These are phyloP conservation scores for Micoletzkya japonica DNA, from an alignment of 2,888 invertebrate genomes.

Conservation along the genomic window DNA sequence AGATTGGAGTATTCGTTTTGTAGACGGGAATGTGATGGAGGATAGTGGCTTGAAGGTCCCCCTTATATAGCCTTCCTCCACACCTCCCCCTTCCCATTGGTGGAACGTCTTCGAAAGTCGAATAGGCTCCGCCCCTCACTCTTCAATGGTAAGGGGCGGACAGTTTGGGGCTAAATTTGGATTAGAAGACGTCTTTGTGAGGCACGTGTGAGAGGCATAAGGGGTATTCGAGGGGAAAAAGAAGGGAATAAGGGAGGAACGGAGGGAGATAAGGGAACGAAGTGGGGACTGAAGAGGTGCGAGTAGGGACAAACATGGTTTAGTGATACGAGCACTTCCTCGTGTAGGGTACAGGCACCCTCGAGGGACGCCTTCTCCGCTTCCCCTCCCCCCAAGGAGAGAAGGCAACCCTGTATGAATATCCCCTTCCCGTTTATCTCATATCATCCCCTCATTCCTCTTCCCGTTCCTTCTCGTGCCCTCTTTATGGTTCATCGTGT, in stretches of 20 bases:
- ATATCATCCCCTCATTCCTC: neutral
- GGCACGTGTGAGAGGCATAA: too few species aligned
- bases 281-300: too few species aligned
- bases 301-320: too few species aligned
- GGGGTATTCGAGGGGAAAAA: too few species aligned
- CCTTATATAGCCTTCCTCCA: slow-evolving; percentile 10
- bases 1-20: slow-evolving; percentile 7
- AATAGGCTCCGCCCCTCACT: slow-evolving; percentile 2
- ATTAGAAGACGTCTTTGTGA: too few species aligned
- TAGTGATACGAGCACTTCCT: too few species aligned
- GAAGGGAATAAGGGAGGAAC: too few species aligned
- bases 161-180: slow-evolving; percentile 25
- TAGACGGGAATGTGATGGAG: slow-evolving; percentile 16
- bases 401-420: neutral
- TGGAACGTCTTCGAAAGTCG: slow-evolving; percentile 18
- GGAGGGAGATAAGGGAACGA: too few species aligned
- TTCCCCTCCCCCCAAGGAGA: neutral
- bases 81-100: neutral
- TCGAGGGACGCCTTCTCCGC: too few species aligned
- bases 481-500: too few species aligned
- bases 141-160: slow-evolving; percentile 1
- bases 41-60: neutral
- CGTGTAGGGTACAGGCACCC: too few species aligned
- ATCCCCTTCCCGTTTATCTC: neutral
- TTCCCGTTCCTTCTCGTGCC: neutral